Base-by-base conservation (phyloP, 2,888 invertebrate species). In the Cheilosia soror region DNA sequence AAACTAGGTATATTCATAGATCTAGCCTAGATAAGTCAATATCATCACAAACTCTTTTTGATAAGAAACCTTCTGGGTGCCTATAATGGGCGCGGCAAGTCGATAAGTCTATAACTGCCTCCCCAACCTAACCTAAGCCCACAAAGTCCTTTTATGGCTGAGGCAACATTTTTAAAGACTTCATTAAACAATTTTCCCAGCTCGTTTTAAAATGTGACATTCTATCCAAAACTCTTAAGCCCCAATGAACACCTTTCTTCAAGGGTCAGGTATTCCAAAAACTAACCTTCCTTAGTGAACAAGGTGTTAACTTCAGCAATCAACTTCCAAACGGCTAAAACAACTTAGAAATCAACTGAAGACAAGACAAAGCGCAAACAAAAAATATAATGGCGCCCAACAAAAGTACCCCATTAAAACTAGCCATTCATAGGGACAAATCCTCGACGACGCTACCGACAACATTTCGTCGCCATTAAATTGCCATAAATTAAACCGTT, bases 401-500 rank as follows among this genome's bases (percentile, higher is more conserved):
- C 57, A 40, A 37, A 44, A 37, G 69, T 25, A 47, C 31, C 33
- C 25, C 58, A 58, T 71, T 71, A 71, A 69, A 71, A 58, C 69
- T 37, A 58, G 11, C 37, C 69, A 58, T 47, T 37, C 49, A 49
- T 4, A 20, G 6, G 15, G 25, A 27, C 11, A 51, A 51, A 11
- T 25, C 51, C 4, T 15, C 44, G 1, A 5, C 15, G 44, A 3
- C 4, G 29, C 37, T 27, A 42, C 20, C 71, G 71, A 47, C 55
- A 57, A 55, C 63, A 71, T 78, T 78, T 78, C 63, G 71, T 71
- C 78, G 78, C 68, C 76, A 77, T 77, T 68, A 77, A 77, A 77
- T 44, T 42, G 76, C 78, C 40, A 78, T 78, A 78, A 78, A 78
- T 78, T 78, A 62, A 31, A 78, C 71, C 53, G 63, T 71, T 71